Base-by-base conservation (phyloP, 1,140 invertebrate genomes). In the Leptonema lineaticorne region DNA sequence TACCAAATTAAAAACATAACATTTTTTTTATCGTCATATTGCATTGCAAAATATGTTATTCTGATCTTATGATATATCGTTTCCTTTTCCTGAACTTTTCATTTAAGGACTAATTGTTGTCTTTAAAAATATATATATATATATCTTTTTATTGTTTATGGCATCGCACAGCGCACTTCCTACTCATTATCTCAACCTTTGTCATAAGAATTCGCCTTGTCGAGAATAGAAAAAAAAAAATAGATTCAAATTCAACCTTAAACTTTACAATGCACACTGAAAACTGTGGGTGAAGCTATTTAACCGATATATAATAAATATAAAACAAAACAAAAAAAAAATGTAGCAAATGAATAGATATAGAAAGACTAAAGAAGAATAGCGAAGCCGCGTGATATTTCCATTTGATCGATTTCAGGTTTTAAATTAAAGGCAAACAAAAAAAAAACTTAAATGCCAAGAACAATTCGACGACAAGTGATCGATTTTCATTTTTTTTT, bases 401-500 rank as follows among this genome's bases (percentile, higher is more conserved):
- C n/a, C n/a, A n/a, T 53, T 24, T 5, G 22, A 22, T 28, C 57
- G 57, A 59, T 59, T 53, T 53, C 57, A 59, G 57, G 57, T 59
- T 59, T 59, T 18, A 4, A 8, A 16, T 59, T 53, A 26, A 26
- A 2, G 57, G n/a, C n/a, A n/a, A n/a, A n/a, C 6, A 59, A 59
- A 59, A 59, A 59, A 14, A 33, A 22, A 20, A 37, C 30, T 18
- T 30, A 59, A 59, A 59, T 59, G 57, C 28, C 57, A 59, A 59
- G 57, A 14, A 59, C 28, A 59, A 59, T 59, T 59, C 20, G n/a
- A n/a, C n/a, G n/a, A n/a, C n/a, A n/a, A n/a, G n/a, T n/a, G n/a
- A n/a, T n/a, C n/a, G n/a, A n/a, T n/a, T n/a, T n/a, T n/a, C n/a
- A n/a, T n/a, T n/a, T n/a, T n/a, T n/a, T n/a, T n/a, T n/a, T n/a